A percentile compares a stretch with the other conserved stretches of the same genome.
phyloP scores from a whole-genome alignment of 2,888 invertebrate genomes.

The Calliphora vomitoria region DNA sequence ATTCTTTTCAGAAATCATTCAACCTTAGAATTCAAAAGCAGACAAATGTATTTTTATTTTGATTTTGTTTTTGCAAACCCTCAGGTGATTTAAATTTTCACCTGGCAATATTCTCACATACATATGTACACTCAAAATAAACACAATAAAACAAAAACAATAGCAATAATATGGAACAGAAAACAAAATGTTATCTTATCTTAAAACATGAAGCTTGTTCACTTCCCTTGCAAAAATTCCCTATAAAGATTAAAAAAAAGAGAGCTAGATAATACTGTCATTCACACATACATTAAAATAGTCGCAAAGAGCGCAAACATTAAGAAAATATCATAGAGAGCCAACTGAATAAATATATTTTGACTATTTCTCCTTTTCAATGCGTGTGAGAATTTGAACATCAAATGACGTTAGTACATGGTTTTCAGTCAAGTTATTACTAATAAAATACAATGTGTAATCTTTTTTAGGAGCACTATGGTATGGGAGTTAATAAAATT shows the following conservation, averaged over 20 bases:
- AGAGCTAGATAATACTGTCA: neutral
- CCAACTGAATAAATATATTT: neutral
- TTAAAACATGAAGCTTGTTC: slow-evolving; percentile 33
- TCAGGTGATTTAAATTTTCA: slow-evolving; percentile 60
- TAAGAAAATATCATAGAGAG: neutral
- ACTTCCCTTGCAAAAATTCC: slow-evolving; percentile 42
- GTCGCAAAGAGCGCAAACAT: neutral
- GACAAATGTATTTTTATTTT: slow-evolving; percentile 3
- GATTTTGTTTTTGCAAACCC: neutral
- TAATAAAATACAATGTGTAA: neutral
- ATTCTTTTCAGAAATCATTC: slow-evolving; percentile 44
- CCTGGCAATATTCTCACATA: slow-evolving; percentile 13
- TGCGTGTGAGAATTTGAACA: neutral
- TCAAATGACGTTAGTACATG: neutral
- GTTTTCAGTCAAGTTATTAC: neutral
- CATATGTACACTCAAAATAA: neutral
- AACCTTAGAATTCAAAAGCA: slow-evolving; percentile 45
- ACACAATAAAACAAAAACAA: neutral
- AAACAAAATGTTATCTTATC: slow-evolving; percentile 44
- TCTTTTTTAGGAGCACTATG: neutral
- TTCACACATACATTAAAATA: neutral
- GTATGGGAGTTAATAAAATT: neutral
- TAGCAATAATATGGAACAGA: neutral
- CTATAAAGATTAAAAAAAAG: neutral
- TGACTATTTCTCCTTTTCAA: neutral